Conservation (phyloP, 2,113 vertebrate genomes). For the Gambusia holbrooki region DNA sequence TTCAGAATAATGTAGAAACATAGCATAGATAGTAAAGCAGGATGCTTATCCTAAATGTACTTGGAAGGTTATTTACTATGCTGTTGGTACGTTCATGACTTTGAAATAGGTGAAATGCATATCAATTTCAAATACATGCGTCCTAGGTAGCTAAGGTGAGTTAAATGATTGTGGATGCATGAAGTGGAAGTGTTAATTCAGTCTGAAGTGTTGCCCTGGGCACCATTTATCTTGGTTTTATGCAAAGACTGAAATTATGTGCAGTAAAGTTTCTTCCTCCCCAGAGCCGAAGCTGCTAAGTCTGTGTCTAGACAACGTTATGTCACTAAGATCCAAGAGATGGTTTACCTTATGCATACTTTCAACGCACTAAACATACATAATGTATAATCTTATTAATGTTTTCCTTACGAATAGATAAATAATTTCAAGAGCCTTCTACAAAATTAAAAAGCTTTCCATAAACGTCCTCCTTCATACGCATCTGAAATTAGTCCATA, state of each 20-base stretch:
- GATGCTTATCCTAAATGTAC: conserved; percentile 11
- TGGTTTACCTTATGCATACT: conserved; percentile 17
- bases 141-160: conserved; percentile 2
- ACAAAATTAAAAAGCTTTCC: not conserved
- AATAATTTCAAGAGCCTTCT: not conserved
- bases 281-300: not conserved
- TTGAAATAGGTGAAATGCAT: conserved; percentile 3
- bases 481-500: not conserved
- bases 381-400: not conserved
- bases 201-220: conserved; percentile 10
- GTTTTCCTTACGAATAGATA: not conserved
- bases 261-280: conserved; percentile 4
- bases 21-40: conserved; percentile 1
- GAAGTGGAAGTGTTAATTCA: not conserved
- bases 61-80: conserved; percentile 15
- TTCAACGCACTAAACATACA: conserved; percentile 18
- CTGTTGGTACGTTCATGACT: too few species aligned
- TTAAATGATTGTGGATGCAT: not conserved
- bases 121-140: not conserved
- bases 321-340: conserved; percentile 20
- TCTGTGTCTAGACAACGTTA: conserved; percentile 16
- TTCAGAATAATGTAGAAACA: conserved; percentile 14
- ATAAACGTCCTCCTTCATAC: not conserved
- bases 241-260: conserved; percentile 14
- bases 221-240: conserved; percentile 12